Percentiles rank a stretch among this genome's conserved stretches.
Evolutionary conservation across 2,797 vertebrate species (phyloP).

Genomic region (Miichthys miiuy): DNA sequence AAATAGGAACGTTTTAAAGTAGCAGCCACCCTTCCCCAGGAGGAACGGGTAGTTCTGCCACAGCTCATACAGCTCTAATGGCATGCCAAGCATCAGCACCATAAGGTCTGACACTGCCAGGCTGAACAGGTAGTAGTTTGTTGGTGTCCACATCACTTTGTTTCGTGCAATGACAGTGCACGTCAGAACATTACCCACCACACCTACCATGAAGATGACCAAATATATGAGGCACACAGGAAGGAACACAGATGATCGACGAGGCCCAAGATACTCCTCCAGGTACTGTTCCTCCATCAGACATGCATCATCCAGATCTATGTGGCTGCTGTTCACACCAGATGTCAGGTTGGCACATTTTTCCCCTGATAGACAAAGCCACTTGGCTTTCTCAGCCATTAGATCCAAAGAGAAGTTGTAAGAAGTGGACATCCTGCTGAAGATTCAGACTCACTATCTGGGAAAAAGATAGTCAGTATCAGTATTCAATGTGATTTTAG

Average conservation of each 20-base stretch:
- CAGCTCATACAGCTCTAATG: constrained; percentile 94
- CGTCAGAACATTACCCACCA: constrained; percentile 90
- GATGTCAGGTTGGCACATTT: constrained; percentile 81
- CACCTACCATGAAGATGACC: constrained; percentile 91
- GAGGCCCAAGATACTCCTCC: constrained; percentile 88
- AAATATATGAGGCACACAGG: constrained; percentile 91
- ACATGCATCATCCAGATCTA: constrained; percentile 81
- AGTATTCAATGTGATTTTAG: not conserved
- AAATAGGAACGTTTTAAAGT: constrained; percentile 93
- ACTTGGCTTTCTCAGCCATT: constrained; percentile 20
- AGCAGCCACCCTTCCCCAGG: constrained; percentile 89
- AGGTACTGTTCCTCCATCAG: constrained; percentile 87
- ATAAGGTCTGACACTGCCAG: constrained; percentile 93
- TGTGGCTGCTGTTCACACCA: constrained; percentile 49
- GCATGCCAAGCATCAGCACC: constrained; percentile 94
- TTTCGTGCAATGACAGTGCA: constrained; percentile 91
- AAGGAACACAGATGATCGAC: constrained; percentile 85
- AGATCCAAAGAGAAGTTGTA: constrained; percentile 82
- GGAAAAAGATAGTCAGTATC: not conserved
- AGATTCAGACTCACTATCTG: constrained; percentile 11
- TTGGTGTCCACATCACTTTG: constrained; percentile 94
- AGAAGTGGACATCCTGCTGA: constrained; percentile 61
- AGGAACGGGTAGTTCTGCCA: constrained; percentile 96
- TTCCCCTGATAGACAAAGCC: constrained; percentile 61
- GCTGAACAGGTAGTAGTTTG: constrained; percentile 97